phyloP scores from a whole-genome alignment of 2,797 vertebrate species.

The Garrulus glandarius region DNA sequence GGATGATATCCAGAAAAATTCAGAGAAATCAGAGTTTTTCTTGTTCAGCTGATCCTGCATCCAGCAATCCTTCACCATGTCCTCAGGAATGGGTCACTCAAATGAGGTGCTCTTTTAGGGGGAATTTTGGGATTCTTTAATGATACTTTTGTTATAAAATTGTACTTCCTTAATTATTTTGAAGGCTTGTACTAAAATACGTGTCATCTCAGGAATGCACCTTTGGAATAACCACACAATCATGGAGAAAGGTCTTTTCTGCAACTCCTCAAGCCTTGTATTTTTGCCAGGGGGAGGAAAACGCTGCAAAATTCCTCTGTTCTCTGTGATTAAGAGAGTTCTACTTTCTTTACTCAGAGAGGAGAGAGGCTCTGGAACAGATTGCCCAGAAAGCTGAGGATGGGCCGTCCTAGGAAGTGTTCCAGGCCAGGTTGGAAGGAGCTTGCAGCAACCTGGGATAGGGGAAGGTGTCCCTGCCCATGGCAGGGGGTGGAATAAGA shows the following conservation, averaged over 20 bases:
- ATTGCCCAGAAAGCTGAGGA: background rate
- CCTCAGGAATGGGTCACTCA: background rate
- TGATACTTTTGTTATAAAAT: background rate
- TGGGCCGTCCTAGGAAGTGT: background rate
- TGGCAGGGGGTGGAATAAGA: no score
- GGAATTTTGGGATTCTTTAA: background rate
- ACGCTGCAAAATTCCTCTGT: background rate
- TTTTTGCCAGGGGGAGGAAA: background rate
- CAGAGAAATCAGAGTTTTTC: background rate
- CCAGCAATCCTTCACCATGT: background rate
- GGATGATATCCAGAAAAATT: background rate
- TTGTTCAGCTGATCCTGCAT: background rate
- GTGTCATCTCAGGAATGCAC: background rate
- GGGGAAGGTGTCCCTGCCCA: background rate
- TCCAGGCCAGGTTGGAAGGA: background rate
- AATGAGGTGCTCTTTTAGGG: background rate
- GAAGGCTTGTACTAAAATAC: background rate
- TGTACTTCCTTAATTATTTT: background rate
- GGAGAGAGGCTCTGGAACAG: background rate
- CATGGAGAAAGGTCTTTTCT: background rate
- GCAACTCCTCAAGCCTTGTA: accelerated
- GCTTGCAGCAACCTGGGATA: background rate
- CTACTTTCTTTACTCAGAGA: background rate
- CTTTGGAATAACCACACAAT: background rate
- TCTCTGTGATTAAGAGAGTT: background rate